Percentiles rank a stretch among this genome's conserved stretches.
Evolutionary conservation across 2,888 invertebrate species (phyloP).

Genomic region (Gastracanthus pulcherrimus): DNA sequence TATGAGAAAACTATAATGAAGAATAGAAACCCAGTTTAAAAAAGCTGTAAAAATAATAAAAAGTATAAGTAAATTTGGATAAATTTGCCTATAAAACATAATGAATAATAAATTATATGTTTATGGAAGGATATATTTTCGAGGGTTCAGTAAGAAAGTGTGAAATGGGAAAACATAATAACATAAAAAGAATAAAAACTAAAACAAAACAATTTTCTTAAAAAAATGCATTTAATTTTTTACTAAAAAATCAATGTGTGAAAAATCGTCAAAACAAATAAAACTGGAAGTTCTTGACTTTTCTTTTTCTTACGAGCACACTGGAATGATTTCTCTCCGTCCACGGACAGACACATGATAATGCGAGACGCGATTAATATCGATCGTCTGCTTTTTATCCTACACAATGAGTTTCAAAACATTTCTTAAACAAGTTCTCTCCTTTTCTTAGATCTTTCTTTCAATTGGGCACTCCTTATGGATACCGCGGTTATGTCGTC

Average conservation of each 20-base stretch:
- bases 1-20: no score
- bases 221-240: slow-evolving; percentile 53
- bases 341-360: slow-evolving; percentile 41
- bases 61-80: neutral
- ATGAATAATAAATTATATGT: neutral
- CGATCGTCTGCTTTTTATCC: slow-evolving; percentile 23
- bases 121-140: neutral
- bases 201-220: slow-evolving; percentile 35
- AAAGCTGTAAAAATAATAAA: no score
- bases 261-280: slow-evolving; percentile 49
- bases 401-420: slow-evolving; percentile 29
- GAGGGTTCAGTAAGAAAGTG: neutral
- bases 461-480: neutral
- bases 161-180: slow-evolving; percentile 9
- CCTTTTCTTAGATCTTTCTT: slow-evolving; percentile 1
- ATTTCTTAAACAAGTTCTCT: slow-evolving; percentile 20
- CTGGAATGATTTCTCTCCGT: slow-evolving; percentile 52
- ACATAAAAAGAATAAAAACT: slow-evolving; percentile 13
- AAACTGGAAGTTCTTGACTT: slow-evolving; percentile 51
- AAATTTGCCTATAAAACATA: neutral
- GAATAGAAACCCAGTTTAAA: no score
- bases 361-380: slow-evolving; percentile 15
- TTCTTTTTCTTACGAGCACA: slow-evolving; percentile 43
- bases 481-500: slow-evolving; percentile 21
- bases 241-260: slow-evolving; percentile 51